phyloP scores from a whole-genome alignment of 2,888 invertebrate genomes.

The Netelia fuscicornis region DNA sequence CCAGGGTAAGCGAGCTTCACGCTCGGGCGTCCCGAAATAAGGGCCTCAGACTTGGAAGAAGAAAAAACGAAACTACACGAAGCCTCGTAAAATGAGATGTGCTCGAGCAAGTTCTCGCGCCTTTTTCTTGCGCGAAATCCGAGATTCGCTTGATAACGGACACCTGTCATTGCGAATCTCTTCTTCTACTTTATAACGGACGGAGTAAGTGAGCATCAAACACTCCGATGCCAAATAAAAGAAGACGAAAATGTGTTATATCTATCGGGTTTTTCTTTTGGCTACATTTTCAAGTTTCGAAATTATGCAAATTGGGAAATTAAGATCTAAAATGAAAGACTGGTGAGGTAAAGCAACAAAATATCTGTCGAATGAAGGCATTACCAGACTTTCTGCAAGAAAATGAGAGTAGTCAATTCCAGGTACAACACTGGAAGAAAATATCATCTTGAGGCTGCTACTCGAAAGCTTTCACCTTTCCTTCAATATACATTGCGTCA shows the following conservation, averaged over 20 bases:
- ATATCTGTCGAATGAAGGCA: no score
- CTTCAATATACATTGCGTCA: background rate
- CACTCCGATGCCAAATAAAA: background rate
- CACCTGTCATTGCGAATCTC: slow-evolving; percentile 6
- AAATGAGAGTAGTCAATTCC: no score
- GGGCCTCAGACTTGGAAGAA: slow-evolving; percentile 67
- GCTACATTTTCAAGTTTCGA: no score
- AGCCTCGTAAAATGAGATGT: slow-evolving; percentile 70
- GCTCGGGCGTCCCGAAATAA: slow-evolving; percentile 78
- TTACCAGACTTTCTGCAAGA: no score
- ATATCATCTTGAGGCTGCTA: no score
- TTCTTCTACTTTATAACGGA: background rate
- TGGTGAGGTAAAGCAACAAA: no score
- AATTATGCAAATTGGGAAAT: no score
- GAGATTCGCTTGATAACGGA: background rate
- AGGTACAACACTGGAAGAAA: no score
- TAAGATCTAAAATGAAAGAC: no score
- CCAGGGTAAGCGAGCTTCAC: slow-evolving; percentile 67
- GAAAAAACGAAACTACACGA: slow-evolving; percentile 41
- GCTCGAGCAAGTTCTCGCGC: slow-evolving; percentile 69
- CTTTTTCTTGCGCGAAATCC: slow-evolving; percentile 37
- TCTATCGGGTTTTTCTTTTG: no score
- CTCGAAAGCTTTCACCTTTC: background rate
- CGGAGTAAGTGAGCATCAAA: background rate
- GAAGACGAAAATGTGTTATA: no score